A percentile compares a stretch with the other conserved stretches of the same genome.
Evolutionary conservation across 2,797 vertebrate genomes (phyloP).

Genomic region (Catamblyrhynchus diadema): DNA sequence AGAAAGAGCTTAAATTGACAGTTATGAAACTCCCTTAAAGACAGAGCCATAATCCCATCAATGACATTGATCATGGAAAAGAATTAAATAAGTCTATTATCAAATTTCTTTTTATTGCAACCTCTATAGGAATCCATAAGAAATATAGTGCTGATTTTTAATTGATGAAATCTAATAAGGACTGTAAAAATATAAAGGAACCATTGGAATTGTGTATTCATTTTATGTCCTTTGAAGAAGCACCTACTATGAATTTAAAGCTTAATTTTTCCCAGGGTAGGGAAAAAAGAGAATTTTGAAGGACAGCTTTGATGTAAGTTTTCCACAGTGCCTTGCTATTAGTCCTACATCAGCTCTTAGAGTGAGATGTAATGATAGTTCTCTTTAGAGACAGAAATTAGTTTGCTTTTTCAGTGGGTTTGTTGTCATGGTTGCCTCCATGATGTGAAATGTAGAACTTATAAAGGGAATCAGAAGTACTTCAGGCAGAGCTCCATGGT

Average conservation of each 20-base stretch:
- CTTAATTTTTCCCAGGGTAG: neutral
- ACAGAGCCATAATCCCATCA: neutral
- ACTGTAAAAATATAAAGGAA: neutral
- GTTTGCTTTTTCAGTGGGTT: neutral
- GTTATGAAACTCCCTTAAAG: neutral
- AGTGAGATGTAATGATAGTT: neutral
- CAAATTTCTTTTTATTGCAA: neutral
- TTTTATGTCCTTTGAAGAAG: neutral
- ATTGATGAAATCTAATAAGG: neutral
- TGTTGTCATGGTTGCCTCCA: constrained; percentile 16
- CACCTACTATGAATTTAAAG: neutral
- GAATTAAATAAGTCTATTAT: neutral
- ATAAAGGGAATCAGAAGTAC: neutral
- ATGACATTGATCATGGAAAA: neutral
- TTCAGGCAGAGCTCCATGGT: neutral
- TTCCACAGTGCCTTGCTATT: neutral
- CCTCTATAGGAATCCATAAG: neutral
- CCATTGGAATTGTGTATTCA: neutral
- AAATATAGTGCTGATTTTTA: neutral
- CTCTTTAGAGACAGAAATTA: neutral
- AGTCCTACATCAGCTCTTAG: neutral
- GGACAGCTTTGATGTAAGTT: neutral
- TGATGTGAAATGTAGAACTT: neutral
- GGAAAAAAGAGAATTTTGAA: neutral
- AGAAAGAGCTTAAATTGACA: neutral